Conservation (phyloP, 2,797 vertebrate genomes). For the Hafferia zeledoni region DNA sequence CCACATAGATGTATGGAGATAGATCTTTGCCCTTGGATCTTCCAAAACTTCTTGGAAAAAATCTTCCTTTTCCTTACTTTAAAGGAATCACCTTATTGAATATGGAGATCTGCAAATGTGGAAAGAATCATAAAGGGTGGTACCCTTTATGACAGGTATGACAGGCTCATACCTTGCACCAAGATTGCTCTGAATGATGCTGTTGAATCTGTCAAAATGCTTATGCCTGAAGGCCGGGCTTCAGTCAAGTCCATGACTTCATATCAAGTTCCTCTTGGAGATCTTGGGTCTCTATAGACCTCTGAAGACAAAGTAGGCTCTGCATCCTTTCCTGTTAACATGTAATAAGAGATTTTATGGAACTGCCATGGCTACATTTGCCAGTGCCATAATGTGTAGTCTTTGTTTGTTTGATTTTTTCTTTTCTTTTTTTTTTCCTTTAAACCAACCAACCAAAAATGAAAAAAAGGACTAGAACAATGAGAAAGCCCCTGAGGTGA, state of each 20-base stretch:
- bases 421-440: neutral
- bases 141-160: neutral
- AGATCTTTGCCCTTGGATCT: neutral
- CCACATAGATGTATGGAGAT: neutral
- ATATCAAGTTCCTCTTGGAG: neutral
- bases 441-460: neutral
- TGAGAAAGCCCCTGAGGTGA: neutral
- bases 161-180: neutral
- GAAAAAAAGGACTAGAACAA: neutral
- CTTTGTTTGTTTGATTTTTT: neutral
- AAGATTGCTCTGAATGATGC: rapidly evolving
- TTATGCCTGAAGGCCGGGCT: neutral
- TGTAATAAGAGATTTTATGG: neutral
- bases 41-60: neutral
- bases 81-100: neutral
- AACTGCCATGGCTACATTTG: neutral
- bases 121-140: neutral
- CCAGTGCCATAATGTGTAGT: neutral
- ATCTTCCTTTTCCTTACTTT: neutral
- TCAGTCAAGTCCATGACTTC: neutral
- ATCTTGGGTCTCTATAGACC: neutral
- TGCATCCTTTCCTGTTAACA: neutral
- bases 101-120: neutral
- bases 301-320: neutral
- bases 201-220: neutral